Evolutionary conservation across 2,888 invertebrate species (phyloP).

Genomic region (Meganola albula): DNA sequence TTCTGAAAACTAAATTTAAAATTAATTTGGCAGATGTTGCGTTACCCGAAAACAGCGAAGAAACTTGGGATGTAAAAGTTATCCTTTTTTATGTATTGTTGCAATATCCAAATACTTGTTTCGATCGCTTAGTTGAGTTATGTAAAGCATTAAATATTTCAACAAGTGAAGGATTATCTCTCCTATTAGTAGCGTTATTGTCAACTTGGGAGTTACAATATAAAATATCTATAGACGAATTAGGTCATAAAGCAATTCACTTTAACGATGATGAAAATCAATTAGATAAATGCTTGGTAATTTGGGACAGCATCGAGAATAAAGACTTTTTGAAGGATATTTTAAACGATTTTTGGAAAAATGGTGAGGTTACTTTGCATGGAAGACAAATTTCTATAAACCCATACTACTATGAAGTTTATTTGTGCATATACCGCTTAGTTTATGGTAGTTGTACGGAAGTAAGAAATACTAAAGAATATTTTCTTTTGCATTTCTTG

Average conservation of each 20-base stretch:
- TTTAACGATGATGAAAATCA: slow-evolving; percentile 47
- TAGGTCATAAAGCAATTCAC: slow-evolving; percentile 45
- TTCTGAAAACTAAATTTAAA: slow-evolving; percentile 62
- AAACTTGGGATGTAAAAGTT: slow-evolving; percentile 69
- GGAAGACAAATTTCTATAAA: slow-evolving; percentile 62
- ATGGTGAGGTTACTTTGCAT: slow-evolving; percentile 66
- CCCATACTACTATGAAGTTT: slow-evolving; percentile 71
- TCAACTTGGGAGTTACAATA: slow-evolving; percentile 64
- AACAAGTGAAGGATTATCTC: slow-evolving; percentile 58
- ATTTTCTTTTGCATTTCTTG: slow-evolving; percentile 61
- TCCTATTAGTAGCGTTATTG: slow-evolving; percentile 58
- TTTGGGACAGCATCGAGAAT: slow-evolving; percentile 64
- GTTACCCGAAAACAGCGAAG: slow-evolving; percentile 62
- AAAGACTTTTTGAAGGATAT: slow-evolving; percentile 60
- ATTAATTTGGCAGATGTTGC: slow-evolving; percentile 62
- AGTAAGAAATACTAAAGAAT: slow-evolving; percentile 54
- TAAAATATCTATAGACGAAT: slow-evolving; percentile 47
- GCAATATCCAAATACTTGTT: slow-evolving; percentile 49
- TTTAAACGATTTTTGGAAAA: slow-evolving; percentile 67
- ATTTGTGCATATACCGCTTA: slow-evolving; percentile 59
- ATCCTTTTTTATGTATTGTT: slow-evolving; percentile 62
- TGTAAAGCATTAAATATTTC: slow-evolving; percentile 58
- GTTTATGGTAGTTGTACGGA: slow-evolving; percentile 47
- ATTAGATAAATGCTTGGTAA: slow-evolving; percentile 47
- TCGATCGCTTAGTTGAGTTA: slow-evolving; percentile 50